Evolutionary conservation across 92 coral and sea anemone species (phyloP), one percentile per base, ranked within the genome.

Genomic region (Montipora capitata): DNA sequence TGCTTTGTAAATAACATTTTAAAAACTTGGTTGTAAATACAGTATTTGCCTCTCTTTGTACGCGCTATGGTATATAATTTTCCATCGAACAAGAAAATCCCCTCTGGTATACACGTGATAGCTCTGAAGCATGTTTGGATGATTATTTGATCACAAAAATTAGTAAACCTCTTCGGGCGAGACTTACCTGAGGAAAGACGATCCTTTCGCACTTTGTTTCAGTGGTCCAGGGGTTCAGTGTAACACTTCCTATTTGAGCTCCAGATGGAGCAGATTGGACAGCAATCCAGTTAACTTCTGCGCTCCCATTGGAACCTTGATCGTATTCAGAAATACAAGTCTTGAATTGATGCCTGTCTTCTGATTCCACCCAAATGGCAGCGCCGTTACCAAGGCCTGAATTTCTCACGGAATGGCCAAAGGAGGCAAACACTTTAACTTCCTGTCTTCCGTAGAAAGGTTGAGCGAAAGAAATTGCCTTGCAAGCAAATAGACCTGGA

Each of bases 311-410:
- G 0, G 77, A 67, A 8, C 85, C 76, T 4, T 69, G 38, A 14
- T 48, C 12, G 51, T 62, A 80, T 51, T 80, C 85, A 5, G 68
- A 44, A 52, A 68, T 54, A 12, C 85, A 80, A 2, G 54, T 42
- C 7, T 40, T 66, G 67, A 80, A 80, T 7, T 41, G 76, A 40
- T 41, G 41, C 8, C 15, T 38, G 13, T 40, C 54, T 7, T 41
- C 76, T 62, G 38, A 68, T 4, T 80, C 85, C n/a, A 80, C 77
- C 85, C 85, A 80, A 39, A 69, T n/a, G n/a, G 85, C 76, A 35
- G 59, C 85, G 6, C 85, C 85, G 41, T 68, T 69, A 12, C 85
- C 61, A 27, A 40, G 64, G 7, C 42, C 67, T 80, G 68, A 64
- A 9, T 49, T 68, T 54, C 20, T 67, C 14, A 45, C 17, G 3